phyloP scores from a whole-genome alignment of 2,797 vertebrate genomes.

The Caiman crocodilus region DNA sequence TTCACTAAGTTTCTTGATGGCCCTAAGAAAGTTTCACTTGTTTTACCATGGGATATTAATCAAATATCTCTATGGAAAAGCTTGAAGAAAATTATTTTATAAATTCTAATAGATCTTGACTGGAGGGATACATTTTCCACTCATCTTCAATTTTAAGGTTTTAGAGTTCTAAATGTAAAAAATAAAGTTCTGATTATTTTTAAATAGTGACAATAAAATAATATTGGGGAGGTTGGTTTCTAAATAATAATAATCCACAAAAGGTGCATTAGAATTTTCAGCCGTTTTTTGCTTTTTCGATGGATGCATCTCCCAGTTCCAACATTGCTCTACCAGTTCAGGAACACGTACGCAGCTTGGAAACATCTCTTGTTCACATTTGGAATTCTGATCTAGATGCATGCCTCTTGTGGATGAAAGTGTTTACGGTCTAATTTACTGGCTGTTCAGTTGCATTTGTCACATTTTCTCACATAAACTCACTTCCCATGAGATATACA shows the following conservation, averaged over 20 bases:
- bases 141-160: neutral
- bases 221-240: no score
- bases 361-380: neutral
- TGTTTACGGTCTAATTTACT: neutral
- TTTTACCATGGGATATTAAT: no score
- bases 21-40: no score
- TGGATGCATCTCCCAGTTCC: neutral
- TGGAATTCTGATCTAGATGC: neutral
- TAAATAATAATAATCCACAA: no score
- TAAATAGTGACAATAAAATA: no score
- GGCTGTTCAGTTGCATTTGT: neutral
- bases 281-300: no score
- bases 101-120: neutral
- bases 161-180: neutral
- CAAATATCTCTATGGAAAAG: fast-evolving
- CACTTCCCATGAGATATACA: neutral
- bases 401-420: neutral
- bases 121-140: neutral
- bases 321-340: neutral
- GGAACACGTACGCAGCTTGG: neutral
- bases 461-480: neutral
- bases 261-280: no score
- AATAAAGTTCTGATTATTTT: neutral
- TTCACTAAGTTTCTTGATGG: no score
- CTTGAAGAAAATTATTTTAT: neutral